Evolutionary conservation across 2,113 vertebrate species (phyloP).

Genomic region (Oenanthe oenanthe): DNA sequence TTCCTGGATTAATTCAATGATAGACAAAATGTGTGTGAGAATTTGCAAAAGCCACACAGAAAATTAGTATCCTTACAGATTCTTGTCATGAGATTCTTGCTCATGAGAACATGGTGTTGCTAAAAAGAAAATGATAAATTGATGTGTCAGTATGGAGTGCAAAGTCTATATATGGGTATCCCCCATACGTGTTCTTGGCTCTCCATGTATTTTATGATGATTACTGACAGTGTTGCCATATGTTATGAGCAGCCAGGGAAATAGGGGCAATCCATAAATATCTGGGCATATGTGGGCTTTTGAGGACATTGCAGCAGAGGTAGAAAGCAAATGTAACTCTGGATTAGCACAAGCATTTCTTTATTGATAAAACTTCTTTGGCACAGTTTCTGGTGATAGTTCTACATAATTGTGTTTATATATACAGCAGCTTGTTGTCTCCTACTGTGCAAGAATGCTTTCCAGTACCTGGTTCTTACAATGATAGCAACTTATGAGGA

Average conservation of each 20-base stretch:
- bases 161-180: conserved; percentile 29
- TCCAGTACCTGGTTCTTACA: background rate
- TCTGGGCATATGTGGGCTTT: background rate
- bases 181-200: background rate
- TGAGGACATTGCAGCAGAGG: background rate
- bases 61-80: background rate
- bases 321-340: background rate
- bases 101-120: background rate
- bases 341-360: background rate
- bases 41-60: background rate
- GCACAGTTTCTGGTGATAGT: background rate
- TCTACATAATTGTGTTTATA: background rate
- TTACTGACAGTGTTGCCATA: conserved; percentile 35
- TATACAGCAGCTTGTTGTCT: background rate
- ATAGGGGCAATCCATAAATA: conserved; percentile 32
- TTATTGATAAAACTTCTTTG: background rate
- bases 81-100: background rate
- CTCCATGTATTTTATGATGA: background rate
- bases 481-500: background rate
- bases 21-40: background rate
- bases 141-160: background rate
- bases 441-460: background rate
- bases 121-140: background rate
- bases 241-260: conserved; percentile 24
- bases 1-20: background rate